Base-by-base conservation (phyloP, 2,888 invertebrate genomes). In the Parnassius orleans region DNA sequence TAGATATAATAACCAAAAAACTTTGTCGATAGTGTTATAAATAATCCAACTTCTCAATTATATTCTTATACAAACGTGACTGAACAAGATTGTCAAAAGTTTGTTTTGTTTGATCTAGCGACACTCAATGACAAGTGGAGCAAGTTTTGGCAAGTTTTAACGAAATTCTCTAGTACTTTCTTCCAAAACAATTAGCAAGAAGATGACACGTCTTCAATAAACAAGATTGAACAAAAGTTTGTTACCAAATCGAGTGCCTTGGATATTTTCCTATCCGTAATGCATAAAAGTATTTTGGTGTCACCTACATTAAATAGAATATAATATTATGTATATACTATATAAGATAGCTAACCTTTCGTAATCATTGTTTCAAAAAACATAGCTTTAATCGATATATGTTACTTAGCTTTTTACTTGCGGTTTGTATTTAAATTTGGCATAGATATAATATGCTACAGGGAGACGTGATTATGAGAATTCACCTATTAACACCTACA, bases 121-220 rank as follows among this genome's bases (percentile, higher is more conserved):
- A 61, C 61, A 51, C 51, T 61, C 51, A 55, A 61, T 56, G 52
- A 51, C 55, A 61, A 61, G 55, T 61, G 61, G 41, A 61, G 56
- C 15, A 61, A 61, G 56, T 61, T 55, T 56, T 10, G 50, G n/a
- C 44, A 55, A 61, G 56, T 61, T 61, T 52, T 61, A 56, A 61
- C 56, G 61, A 56, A 61, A 52, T 56, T 56, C 51, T 50, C 56
- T 52, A 61, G 54, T 61, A 56, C 60, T 55, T 51, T 50, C 52
- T 56, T 61, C 61, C 46, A 61, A 52, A 61, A 41, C 61, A 61
- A 61, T 61, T 61, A 56, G 43, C 55, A 51, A 46, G 56, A 61
- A 53, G 56, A 56, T 61, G 56, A 61, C 55, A 53, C 60, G 51
- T 56, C 24, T 46, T 44, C 11, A 61, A 52, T 46, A 52, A 51